Evolutionary conservation across 1,140 invertebrate genomes (phyloP).

Genomic region (Anthonomus grandis): DNA sequence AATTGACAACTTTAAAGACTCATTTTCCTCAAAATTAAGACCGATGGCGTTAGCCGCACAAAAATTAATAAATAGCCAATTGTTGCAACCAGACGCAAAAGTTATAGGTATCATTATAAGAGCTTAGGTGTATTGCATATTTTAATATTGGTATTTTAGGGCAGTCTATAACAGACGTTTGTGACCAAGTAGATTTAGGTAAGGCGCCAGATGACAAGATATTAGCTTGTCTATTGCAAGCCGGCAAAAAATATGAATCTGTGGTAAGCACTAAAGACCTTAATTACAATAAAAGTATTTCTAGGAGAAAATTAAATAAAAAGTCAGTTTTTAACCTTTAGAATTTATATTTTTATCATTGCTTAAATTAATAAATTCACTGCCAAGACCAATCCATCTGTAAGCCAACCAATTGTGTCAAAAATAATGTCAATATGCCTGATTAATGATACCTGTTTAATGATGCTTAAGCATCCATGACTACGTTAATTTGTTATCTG

Average conservation of each 20-base stretch:
- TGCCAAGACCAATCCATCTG: too few species aligned
- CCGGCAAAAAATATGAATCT: conserved; percentile 30
- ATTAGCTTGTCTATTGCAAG: conserved; percentile 33
- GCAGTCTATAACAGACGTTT: conserved; percentile 32
- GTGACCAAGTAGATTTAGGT: conserved; percentile 31
- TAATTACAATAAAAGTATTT: too few species aligned
- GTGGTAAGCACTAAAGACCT: conserved; percentile 25
- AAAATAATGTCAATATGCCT: too few species aligned
- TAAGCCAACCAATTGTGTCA: too few species aligned
- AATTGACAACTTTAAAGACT: conserved; percentile 34
- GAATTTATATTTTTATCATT: too few species aligned
- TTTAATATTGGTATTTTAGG: conserved; percentile 23
- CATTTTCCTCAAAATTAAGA: conserved; percentile 6
- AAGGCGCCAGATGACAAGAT: conserved; percentile 38
- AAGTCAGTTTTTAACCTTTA: too few species aligned
- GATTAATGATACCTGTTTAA: too few species aligned
- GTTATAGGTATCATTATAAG: conserved; percentile 34
- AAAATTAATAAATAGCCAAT: conserved; percentile 28
- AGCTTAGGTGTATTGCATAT: too few species aligned
- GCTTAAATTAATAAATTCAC: too few species aligned
- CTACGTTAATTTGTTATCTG: too few species aligned
- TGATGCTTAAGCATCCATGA: too few species aligned
- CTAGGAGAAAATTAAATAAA: too few species aligned
- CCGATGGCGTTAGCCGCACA: conserved; percentile 24
- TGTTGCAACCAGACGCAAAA: conserved; percentile 22